Evolutionary conservation across 2,113 vertebrate species (phyloP).

Genomic region (Galemys pyrenaicus): DNA sequence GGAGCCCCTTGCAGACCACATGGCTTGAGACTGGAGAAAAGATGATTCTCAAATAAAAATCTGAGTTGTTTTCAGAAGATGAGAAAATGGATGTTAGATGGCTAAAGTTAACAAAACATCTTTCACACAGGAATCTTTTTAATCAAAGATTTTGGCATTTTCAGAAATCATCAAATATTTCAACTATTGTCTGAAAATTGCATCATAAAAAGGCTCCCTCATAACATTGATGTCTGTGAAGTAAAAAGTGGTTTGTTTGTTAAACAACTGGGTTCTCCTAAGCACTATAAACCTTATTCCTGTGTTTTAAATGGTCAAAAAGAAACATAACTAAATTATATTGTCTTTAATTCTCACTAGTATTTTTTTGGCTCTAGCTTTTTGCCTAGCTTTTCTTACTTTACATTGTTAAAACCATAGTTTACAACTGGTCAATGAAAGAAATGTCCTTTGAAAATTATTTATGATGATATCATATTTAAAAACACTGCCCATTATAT

Average conservation of each 20-base stretch:
- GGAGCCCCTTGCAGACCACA: neutral
- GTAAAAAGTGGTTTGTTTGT: neutral
- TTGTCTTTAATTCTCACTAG: neutral
- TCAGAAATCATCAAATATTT: neutral
- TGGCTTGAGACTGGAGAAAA: neutral
- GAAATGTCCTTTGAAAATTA: constrained; percentile 29
- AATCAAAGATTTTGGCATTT: constrained; percentile 38
- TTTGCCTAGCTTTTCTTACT: constrained; percentile 9
- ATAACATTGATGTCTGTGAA: constrained; percentile 7
- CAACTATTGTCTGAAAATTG: neutral
- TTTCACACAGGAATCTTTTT: neutral
- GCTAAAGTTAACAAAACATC: neutral
- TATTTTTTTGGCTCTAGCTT: neutral
- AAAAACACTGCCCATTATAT: neutral
- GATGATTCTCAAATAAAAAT: neutral
- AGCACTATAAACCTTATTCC: neutral
- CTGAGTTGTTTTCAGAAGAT: neutral
- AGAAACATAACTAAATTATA: neutral
- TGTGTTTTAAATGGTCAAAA: neutral
- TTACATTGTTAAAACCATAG: neutral
- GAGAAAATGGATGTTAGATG: neutral
- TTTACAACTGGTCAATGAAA: neutral
- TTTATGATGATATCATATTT: constrained; percentile 24
- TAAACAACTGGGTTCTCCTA: neutral
- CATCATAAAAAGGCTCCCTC: constrained; percentile 7